phyloP scores from a whole-genome alignment of 2,888 invertebrate species.

The Miltochrista miniata region DNA sequence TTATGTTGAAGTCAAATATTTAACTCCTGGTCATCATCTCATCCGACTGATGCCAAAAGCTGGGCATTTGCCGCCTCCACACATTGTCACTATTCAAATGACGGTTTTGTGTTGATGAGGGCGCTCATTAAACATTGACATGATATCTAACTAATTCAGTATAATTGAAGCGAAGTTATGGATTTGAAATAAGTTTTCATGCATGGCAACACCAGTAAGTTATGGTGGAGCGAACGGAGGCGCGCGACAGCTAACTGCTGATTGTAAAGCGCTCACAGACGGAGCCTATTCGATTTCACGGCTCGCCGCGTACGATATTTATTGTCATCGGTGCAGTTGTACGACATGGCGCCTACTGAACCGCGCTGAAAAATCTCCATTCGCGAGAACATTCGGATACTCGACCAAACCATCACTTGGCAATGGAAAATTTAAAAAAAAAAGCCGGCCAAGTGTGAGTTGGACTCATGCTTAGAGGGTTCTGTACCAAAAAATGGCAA shows the following conservation, averaged over 20 bases:
- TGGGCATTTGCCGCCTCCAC: too few relatives aligned
- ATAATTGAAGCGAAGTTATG: conserved; percentile 31
- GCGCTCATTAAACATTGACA: too few relatives aligned
- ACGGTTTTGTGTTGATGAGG: too few relatives aligned
- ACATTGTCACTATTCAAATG: too few relatives aligned
- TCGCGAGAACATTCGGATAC: conserved; percentile 72
- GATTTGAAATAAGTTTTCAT: conserved; percentile 64
- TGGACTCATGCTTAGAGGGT: too few relatives aligned
- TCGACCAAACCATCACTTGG: conserved; percentile 54
- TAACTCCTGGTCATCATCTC: too few relatives aligned
- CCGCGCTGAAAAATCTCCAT: conserved; percentile 80
- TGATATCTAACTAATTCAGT: conserved; percentile 6
- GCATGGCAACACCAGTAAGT: conserved; percentile 71
- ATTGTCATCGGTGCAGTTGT: conserved; percentile 83
- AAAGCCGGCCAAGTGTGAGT: too few relatives aligned
- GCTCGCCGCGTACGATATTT: conserved; percentile 82
- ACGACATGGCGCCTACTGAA: conserved; percentile 81
- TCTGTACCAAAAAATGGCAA: too few relatives aligned
- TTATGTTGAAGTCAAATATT: too few relatives aligned
- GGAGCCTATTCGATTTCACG: conserved; percentile 84
- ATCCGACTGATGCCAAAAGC: too few relatives aligned
- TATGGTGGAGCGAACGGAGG: conserved; percentile 53
- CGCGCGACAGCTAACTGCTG: conserved; percentile 76
- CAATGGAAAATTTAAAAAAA: conserved; percentile 51
- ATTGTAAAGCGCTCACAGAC: conserved; percentile 83